A percentile compares a stretch with the other conserved stretches of the same genome.
phyloP scores from a whole-genome alignment of 2,888 invertebrate species.

The Meloe dianella region DNA sequence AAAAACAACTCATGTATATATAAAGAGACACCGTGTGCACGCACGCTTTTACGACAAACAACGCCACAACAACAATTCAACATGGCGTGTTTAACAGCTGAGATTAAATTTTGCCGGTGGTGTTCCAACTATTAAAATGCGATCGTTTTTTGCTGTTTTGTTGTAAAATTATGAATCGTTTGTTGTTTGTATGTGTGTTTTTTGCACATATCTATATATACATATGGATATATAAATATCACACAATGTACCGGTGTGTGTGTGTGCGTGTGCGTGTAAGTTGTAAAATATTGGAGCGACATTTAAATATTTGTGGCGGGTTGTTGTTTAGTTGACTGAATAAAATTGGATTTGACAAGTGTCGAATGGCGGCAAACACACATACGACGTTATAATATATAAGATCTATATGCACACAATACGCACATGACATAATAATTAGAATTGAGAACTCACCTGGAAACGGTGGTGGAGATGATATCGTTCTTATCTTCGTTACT shows the following conservation, averaged over 20 bases:
- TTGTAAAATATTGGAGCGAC: not conserved
- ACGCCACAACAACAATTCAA: constrained; percentile 14
- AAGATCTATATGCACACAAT: too few species aligned
- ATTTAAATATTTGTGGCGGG: not conserved
- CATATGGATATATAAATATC: not conserved
- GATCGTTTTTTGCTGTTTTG: not conserved
- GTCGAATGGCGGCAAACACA: not conserved
- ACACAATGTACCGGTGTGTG: not conserved
- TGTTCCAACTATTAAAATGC: not conserved
- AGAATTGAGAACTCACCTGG: constrained; percentile 58
- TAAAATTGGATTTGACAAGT: not conserved
- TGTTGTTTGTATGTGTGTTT: not conserved
- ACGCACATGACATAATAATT: not conserved
- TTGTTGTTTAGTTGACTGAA: not conserved
- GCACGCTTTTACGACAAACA: not conserved
- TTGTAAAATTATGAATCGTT: not conserved
- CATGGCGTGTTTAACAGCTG: constrained; percentile 7
- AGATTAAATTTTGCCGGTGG: not conserved
- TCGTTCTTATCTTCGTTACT: constrained; percentile 64
- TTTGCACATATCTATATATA: not conserved
- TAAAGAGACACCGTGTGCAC: not conserved
- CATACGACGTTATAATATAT: too few species aligned
- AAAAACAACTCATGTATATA: too few species aligned
- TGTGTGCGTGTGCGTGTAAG: not conserved
- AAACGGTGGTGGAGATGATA: constrained; percentile 58